These are phyloP conservation scores for Diabrotica undecimpunctata DNA, from an alignment of 1,140 invertebrate species.

Conservation along the genomic window DNA sequence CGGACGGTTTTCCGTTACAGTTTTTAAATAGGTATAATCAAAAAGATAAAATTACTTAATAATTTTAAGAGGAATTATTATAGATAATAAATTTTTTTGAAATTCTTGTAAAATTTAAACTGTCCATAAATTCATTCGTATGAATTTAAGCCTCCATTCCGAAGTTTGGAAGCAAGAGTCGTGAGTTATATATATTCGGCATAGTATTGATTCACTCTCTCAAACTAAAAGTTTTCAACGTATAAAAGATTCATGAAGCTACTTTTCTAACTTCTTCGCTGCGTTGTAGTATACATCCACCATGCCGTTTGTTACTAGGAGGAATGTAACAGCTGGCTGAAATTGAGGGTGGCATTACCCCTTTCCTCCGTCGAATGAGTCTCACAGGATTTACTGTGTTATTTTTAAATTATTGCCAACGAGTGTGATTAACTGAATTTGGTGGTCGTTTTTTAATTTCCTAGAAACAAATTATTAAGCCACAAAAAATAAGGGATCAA, in stretches of 20 bases:
- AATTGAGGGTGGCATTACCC: not conserved
- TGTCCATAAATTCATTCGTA: not conserved
- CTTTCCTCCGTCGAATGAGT: not conserved
- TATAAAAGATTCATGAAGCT: conserved; percentile 24
- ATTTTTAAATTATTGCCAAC: not conserved
- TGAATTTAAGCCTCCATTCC: not conserved
- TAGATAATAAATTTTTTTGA: too few species aligned
- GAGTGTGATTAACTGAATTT: not conserved
- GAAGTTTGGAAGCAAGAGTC: not conserved
- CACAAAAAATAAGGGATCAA: too few species aligned
- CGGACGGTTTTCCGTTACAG: too few species aligned
- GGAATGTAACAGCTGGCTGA: not conserved
- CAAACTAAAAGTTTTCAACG: conserved; percentile 24
- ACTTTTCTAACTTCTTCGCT: conserved; percentile 26
- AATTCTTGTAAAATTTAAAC: not conserved
- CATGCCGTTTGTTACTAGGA: not conserved
- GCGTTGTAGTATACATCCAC: not conserved
- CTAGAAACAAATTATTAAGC: too few species aligned
- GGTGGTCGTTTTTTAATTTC: too few species aligned
- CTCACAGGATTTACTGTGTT: not conserved
- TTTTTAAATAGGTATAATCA: too few species aligned
- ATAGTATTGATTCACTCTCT: conserved; percentile 30
- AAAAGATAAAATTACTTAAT: too few species aligned
- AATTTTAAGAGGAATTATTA: too few species aligned
- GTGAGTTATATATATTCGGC: conserved; percentile 10